Percentiles rank a stretch among this genome's conserved stretches.
Conservation (phyloP, 2,113 vertebrate species). For the Oceanodroma tethys region DNA sequence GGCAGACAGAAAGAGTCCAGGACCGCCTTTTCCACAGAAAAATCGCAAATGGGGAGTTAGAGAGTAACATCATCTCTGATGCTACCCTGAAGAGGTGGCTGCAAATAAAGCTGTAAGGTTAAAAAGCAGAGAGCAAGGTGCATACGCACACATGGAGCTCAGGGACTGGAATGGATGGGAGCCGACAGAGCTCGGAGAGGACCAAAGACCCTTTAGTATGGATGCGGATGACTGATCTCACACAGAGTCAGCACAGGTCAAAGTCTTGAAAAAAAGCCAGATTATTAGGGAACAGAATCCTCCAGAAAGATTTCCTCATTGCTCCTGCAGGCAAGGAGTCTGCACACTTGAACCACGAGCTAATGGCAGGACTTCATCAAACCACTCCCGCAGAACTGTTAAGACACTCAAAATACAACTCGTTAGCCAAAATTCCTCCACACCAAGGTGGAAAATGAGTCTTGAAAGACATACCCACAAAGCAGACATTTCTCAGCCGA, state of each 20-base stretch:
- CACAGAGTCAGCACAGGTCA: background rate
- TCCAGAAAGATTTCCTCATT: background rate
- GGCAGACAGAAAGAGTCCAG: background rate
- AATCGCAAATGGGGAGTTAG: background rate
- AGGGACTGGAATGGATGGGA: background rate
- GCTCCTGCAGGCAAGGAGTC: background rate
- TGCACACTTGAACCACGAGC: background rate
- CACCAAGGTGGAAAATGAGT: background rate
- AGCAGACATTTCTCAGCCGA: background rate
- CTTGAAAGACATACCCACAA: background rate
- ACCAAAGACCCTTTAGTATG: background rate
- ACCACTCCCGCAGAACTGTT: background rate
- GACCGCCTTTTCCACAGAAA: background rate
- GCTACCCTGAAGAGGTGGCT: background rate
- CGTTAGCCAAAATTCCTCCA: constrained; percentile 14
- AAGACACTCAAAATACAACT: background rate
- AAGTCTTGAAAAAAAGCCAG: background rate
- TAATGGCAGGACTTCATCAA: background rate
- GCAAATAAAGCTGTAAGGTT: background rate
- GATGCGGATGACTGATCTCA: background rate
- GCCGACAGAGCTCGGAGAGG: background rate
- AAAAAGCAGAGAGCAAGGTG: background rate
- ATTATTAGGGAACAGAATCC: background rate
- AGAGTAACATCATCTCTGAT: background rate
- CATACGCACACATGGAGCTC: fast-evolving